Evolutionary conservation across 2,888 invertebrate genomes (phyloP), one percentile per base, ranked within the genome.

Genomic region (Phengaris alcon): DNA sequence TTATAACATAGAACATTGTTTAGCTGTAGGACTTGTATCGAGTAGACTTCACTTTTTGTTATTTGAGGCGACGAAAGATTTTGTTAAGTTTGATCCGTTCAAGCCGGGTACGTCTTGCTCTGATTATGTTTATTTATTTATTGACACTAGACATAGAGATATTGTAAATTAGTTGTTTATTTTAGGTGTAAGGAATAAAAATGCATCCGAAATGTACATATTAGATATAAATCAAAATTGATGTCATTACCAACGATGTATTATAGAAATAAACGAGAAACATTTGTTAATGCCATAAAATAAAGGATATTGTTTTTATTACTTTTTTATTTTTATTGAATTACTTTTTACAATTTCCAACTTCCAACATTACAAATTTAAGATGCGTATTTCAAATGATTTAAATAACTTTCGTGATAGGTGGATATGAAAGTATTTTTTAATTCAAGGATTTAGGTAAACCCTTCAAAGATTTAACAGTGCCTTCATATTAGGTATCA

Each of bases 241-340:
- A 90, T 90, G 90, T 91, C 87, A 89, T 84, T 90, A 92, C 91
- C 91, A 91, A 91, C 90, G 90, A 92, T 92, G 90, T 93, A 91
- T 89, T 88, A 90, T 87, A 90, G 83, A 84, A 87, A 81, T 55
- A 51, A 74, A 85, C 85, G 81, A 83, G 84, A 85, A 84, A 88
- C 87, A 82, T 90, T 91, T 93, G 92, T 93, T 92, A 91, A 91
- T 88, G 90, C 90, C 90, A 91, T 89, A 81, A 86, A 90, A 90
- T 90, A 91, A 91, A 92, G 82, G 85, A 87, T 89, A 90, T 89
- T 91, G 91, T 93, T 93, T 93, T 93, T 92, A 90, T 92, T 93
- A 90, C 69, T 79, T 78, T 78, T 82, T 80, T 85, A 73, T 83
- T 87, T 84, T 85, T 83, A 78, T 81, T 82, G 81, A 73, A 64